These are phyloP conservation scores for Drosophila greeni DNA, from an alignment of 2,888 invertebrate genomes.

Conservation along the genomic window DNA sequence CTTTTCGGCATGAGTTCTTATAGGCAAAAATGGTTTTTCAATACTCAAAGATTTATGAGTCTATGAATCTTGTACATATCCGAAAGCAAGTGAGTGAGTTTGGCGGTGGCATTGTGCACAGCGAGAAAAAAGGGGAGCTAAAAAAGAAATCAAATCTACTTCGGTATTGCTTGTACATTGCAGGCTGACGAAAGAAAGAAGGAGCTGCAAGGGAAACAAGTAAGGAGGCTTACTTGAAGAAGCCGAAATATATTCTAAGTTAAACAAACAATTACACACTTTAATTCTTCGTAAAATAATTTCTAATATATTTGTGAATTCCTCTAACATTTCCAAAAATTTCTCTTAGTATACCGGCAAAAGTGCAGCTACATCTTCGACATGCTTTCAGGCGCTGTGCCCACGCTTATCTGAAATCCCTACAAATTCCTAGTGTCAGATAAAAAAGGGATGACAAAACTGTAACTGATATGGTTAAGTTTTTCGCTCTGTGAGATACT, in stretches of 20 bases:
- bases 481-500: slow-evolving; percentile 61
- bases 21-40: slow-evolving; percentile 71
- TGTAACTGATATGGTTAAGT: slow-evolving; percentile 2
- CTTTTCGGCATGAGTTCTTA: slow-evolving; percentile 67
- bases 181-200: no score
- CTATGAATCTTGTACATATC: slow-evolving; percentile 71
- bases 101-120: slow-evolving; percentile 17
- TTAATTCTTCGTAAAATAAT: no score
- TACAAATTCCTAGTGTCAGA: background rate
- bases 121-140: background rate
- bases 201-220: no score
- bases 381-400: background rate
- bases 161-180: no score
- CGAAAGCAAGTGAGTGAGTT: slow-evolving; percentile 30
- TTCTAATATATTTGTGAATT: background rate
- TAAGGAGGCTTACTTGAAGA: no score
- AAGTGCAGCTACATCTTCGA: slow-evolving; percentile 1
- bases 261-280: no score
- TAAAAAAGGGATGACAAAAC: slow-evolving; percentile 6
- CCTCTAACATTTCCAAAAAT: background rate
- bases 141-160: background rate
- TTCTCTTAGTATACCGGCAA: background rate
- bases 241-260: no score
- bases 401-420: background rate
- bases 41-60: slow-evolving; percentile 72